These are phyloP conservation scores for Sander lucioperca DNA, from an alignment of 2,113 vertebrate genomes.

Conservation along the genomic window DNA sequence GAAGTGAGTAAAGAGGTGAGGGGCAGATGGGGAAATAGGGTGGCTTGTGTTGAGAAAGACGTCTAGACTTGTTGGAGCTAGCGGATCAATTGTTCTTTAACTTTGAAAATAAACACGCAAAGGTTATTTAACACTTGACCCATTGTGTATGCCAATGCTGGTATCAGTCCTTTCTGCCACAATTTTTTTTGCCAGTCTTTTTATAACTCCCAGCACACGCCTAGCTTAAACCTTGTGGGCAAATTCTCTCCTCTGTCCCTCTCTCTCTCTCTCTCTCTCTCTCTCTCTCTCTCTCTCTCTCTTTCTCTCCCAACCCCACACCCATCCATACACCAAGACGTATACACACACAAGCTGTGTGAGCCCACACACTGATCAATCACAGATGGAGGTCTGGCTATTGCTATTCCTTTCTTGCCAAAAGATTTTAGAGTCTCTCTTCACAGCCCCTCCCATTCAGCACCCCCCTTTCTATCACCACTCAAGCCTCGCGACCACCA, in stretches of 20 bases:
- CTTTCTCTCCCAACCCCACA: conserved; percentile 61
- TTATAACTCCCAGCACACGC: conserved; percentile 86
- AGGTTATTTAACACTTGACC: conserved; percentile 35
- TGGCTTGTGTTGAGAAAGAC: conserved; percentile 20
- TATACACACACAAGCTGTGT: conserved; percentile 52
- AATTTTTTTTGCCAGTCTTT: conserved; percentile 84
- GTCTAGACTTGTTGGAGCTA: conserved; percentile 66
- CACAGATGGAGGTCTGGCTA: conserved; percentile 81
- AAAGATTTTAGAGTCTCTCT: conserved; percentile 51
- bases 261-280: conserved; percentile 41
- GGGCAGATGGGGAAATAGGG: conserved; percentile 26
- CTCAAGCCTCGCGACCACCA: conserved; percentile 40
- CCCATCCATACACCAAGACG: conserved; percentile 60
- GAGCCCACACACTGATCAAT: conserved; percentile 80
- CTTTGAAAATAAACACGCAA: conserved; percentile 41
- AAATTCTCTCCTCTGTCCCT: conserved; percentile 58
- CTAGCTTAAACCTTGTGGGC: conserved; percentile 77
- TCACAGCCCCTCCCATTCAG: conserved; percentile 49
- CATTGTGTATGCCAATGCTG: conserved; percentile 33
- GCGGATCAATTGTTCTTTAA: conserved; percentile 55
- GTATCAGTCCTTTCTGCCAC: conserved; percentile 71
- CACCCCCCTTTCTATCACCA: conserved; percentile 32
- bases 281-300: conserved; percentile 46
- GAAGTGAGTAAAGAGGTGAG: conserved; percentile 35
- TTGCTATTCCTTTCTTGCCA: conserved; percentile 63